Evolutionary conservation across 2,113 vertebrate genomes (phyloP), one percentile per base, ranked within the genome.

Genomic region (Sarotherodon lohbergeri): DNA sequence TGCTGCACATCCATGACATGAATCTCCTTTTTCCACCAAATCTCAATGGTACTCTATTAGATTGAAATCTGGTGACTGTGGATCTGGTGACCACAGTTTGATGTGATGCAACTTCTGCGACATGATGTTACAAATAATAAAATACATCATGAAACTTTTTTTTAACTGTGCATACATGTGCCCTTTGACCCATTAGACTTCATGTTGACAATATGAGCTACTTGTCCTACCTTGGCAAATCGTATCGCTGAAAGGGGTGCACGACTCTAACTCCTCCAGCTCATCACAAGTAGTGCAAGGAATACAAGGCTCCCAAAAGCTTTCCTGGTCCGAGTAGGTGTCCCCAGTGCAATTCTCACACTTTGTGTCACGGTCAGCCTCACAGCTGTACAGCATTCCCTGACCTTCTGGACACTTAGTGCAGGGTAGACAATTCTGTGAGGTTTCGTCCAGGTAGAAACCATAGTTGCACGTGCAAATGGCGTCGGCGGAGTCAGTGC

Each of bases 271-370:
- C 80, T 96, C 91, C 66, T 93, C 96, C 59, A 63, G 2, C 1
- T 98, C 98, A 52, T 99, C 99, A 1, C 99, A 99, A 81, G 97
- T 95, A 2, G 95, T 96, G 96, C 98, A 99, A 52, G 98, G 98
- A 89, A 99, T 97, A 94, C 99, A 99, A 57, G 98, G 98, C 11
- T 99, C 98, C 91, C 97, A 95, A 1, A 96, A 97, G 88, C 97
- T 99, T 82, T 98, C 98, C 83, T 98, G 97, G 7, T 97, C 98
- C 0, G 99, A 99, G 95, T 95, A 99, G 0, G 97, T 98, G 88
- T 97, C 97, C 2, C 93, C 93, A 0, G 85, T 93, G 22, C 99
- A 99, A 57, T 94, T 91, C 94, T 99, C 99, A 1, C 99, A 99
- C 43, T 96, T 5, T 0, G 99, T 99, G 96, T 99, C 96, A 41